Evolutionary conservation across 2,113 vertebrate species (phyloP).

Genomic region (Dromas ardeola): DNA sequence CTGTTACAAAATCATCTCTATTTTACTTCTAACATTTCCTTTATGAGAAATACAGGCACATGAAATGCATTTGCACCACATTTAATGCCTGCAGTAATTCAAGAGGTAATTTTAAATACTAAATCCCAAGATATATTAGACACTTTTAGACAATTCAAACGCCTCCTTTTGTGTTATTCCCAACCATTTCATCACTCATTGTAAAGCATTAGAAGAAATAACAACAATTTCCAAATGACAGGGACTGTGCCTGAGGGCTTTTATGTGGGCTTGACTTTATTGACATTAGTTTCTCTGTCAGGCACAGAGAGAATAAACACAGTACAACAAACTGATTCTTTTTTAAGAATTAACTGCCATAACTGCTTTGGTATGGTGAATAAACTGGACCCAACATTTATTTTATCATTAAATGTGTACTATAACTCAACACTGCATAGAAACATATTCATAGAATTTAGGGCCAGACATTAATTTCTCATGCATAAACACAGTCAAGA

Average conservation of each 20-base stretch:
- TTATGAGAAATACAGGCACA: not conserved
- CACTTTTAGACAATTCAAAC: not conserved
- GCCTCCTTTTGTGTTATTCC: not conserved
- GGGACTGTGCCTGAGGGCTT: not conserved
- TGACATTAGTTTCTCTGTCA: not conserved
- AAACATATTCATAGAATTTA: not conserved
- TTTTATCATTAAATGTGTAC: not conserved
- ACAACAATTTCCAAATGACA: not conserved
- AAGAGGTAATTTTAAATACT: not conserved
- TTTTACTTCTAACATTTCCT: not conserved
- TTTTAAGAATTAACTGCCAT: not conserved
- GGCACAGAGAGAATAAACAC: not conserved
- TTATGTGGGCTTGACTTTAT: not conserved
- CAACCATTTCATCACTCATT: not conserved
- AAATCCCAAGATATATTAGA: not conserved
- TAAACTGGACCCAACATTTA: not conserved
- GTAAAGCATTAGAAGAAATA: not conserved
- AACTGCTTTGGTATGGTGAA: not conserved
- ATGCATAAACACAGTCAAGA: not conserved
- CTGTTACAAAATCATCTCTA: not conserved
- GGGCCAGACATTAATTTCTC: not conserved
- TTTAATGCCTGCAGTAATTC: not conserved
- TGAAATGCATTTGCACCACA: not conserved
- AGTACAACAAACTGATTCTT: not conserved
- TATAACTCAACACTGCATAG: not conserved